Evolutionary conservation across 2,113 vertebrate species (phyloP).

Genomic region (Percopsis transmontana): DNA sequence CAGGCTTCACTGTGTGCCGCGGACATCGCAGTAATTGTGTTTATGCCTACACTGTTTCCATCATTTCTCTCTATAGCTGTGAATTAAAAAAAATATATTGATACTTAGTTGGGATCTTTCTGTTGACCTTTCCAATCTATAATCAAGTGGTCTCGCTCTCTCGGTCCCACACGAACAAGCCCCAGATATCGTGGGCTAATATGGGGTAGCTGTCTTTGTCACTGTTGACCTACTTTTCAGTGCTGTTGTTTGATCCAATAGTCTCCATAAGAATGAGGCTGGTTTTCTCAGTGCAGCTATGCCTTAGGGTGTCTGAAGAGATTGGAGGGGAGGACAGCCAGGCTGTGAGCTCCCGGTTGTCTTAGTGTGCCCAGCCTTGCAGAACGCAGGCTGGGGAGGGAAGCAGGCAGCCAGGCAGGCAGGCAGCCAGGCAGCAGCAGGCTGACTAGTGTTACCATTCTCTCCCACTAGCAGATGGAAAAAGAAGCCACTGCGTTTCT

Average conservation of each 20-base stretch:
- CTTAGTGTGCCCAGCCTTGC: conserved; percentile 49
- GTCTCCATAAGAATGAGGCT: conserved; percentile 15
- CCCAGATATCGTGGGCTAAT: not conserved
- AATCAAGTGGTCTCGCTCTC: not conserved
- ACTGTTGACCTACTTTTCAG: conserved; percentile 45
- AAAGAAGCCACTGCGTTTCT: conserved; percentile 20
- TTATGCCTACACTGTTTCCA: not conserved
- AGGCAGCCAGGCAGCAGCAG: conserved; percentile 33
- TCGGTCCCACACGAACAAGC: not conserved
- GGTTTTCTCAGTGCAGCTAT: conserved; percentile 9
- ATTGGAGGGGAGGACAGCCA: conserved; percentile 33
- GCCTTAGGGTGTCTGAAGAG: conserved; percentile 48
- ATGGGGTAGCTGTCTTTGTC: not conserved
- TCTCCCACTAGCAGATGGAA: conserved; percentile 54
- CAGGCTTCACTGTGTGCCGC: conserved; percentile 8
- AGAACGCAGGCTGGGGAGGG: conserved; percentile 45
- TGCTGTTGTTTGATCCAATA: conserved; percentile 35
- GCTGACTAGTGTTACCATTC: conserved; percentile 21
- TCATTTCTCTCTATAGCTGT: conserved; percentile 30
- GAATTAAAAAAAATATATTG: conserved; percentile 10
- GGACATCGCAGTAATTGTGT: conserved; percentile 29
- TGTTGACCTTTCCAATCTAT: not conserved
- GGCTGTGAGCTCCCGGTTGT: conserved; percentile 48
- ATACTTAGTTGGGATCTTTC: not conserved
- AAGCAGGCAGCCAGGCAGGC: conserved; percentile 29